phyloP scores from a whole-genome alignment of 2,113 vertebrate species.

The Petromus typicus region DNA sequence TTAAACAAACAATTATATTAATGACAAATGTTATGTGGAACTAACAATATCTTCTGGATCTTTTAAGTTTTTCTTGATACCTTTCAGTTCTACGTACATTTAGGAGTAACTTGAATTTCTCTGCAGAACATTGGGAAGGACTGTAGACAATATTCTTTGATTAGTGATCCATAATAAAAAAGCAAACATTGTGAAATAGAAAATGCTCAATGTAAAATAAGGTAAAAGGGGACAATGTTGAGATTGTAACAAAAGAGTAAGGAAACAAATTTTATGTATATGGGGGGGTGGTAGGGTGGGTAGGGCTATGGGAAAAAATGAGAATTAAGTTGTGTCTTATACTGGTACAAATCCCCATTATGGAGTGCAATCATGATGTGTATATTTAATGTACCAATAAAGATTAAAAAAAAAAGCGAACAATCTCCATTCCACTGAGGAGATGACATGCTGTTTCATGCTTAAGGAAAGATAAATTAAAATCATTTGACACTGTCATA shows the following conservation, averaged over 20 bases:
- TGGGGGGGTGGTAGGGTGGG: no score
- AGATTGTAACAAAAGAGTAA: no score
- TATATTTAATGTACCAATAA: no score
- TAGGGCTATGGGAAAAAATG: no score
- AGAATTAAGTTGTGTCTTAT: no score
- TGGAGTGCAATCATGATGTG: no score
- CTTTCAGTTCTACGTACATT: background rate
- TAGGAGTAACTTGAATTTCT: background rate
- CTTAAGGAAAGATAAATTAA: slow-evolving; percentile 74
- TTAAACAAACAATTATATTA: background rate
- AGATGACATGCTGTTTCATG: slow-evolving; percentile 61
- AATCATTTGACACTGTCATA: slow-evolving; percentile 73
- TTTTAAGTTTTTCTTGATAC: background rate
- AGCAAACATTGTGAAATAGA: no score
- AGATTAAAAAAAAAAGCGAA: slow-evolving; percentile 67
- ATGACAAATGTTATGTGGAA: background rate
- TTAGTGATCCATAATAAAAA: slow-evolving; percentile 53
- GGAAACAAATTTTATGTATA: no score
- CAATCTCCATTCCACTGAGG: slow-evolving; percentile 62
- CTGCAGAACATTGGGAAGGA: background rate
- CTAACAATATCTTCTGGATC: background rate
- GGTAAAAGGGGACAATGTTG: no score
- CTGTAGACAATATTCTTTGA: slow-evolving; percentile 36
- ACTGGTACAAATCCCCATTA: no score
- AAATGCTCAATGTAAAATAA: no score